These are phyloP conservation scores for Gavia stellata DNA, from an alignment of 2,113 vertebrate genomes.

Conservation along the genomic window DNA sequence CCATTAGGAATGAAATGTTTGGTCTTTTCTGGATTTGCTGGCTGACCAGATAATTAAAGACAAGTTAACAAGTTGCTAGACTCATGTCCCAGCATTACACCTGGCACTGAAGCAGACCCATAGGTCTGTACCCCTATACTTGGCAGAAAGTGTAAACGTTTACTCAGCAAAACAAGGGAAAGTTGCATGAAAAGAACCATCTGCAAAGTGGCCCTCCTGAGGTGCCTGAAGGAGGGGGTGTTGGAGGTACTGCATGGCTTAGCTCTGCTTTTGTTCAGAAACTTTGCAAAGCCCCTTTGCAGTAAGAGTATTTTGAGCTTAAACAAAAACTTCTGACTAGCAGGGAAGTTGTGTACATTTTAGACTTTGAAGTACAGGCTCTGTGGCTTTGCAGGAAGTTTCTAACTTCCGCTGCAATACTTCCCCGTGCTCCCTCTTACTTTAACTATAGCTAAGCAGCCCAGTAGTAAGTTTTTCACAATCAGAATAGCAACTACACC, in stretches of 20 bases:
- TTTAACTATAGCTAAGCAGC: background rate
- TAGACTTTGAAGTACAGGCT: background rate
- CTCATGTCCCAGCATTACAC: background rate
- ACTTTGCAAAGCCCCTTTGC: background rate
- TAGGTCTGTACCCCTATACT: background rate
- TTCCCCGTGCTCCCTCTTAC: background rate
- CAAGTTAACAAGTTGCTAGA: background rate
- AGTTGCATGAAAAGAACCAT: background rate
- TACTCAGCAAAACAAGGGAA: background rate
- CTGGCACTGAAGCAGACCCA: background rate
- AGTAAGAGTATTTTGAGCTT: background rate
- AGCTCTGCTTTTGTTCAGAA: background rate
- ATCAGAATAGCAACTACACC: background rate
- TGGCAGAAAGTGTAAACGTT: background rate
- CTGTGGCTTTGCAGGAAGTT: slow-evolving; percentile 6
- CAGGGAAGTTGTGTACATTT: background rate
- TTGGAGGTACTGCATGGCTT: background rate
- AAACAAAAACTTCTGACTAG: background rate
- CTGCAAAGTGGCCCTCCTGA: background rate
- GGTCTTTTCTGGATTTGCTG: background rate
- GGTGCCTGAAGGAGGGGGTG: background rate
- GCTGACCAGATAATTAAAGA: background rate
- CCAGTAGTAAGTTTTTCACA: background rate
- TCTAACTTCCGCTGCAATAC: background rate
- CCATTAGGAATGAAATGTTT: background rate